Base-by-base conservation (phyloP, 1,140 invertebrate genomes). In the Panagrolaimus sp. region DNA sequence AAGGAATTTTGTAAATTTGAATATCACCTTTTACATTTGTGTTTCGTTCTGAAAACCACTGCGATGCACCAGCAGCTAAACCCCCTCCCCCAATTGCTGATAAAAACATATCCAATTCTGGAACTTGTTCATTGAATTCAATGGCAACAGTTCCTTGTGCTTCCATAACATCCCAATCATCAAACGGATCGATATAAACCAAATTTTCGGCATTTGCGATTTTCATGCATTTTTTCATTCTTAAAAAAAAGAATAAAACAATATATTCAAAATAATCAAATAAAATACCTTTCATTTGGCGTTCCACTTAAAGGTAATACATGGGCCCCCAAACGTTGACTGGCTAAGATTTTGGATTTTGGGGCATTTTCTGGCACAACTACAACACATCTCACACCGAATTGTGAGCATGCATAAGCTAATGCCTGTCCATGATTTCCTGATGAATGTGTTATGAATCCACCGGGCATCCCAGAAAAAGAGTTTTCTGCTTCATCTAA, bases 351-450 rank as follows among this genome's bases (percentile, higher is more conserved):
- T 17, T 64, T 70, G 0, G 26, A 28, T 10, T 67, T 32, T 4
- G 28, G 64, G 8, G 44, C 48, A 62, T 68, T 69, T 17, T 17
- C 14, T 17, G 68, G 68, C n/a, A 70, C 68, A 7, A 70, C 68
- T 1, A 86, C 84, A 69, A 76, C 78, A 72, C 85, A 85, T 24
- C 81, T 78, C 0, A 85, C 26, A 8, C 76, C 76, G 26, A 76
- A 74, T 43, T 74, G 68, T 44, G 75, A 72, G 32, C 84, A 76
- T 15, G 83, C 84, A 80, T 84, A 82, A 0, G 85, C 84, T 48
- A 86, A 67, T 1, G 83, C 85, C 64, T 85, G 84, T 9, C 85
- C 85, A 81, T 86, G 85, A 69, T 86, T 86, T 38, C 85, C 85
- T 73, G 84, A 85, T 67, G 84, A 85, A 73, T 86, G 84, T 3